Percentiles rank a stretch among this genome's conserved stretches.
phyloP scores from a whole-genome alignment of 2,888 invertebrate genomes.

The Loripinus fragilis region DNA sequence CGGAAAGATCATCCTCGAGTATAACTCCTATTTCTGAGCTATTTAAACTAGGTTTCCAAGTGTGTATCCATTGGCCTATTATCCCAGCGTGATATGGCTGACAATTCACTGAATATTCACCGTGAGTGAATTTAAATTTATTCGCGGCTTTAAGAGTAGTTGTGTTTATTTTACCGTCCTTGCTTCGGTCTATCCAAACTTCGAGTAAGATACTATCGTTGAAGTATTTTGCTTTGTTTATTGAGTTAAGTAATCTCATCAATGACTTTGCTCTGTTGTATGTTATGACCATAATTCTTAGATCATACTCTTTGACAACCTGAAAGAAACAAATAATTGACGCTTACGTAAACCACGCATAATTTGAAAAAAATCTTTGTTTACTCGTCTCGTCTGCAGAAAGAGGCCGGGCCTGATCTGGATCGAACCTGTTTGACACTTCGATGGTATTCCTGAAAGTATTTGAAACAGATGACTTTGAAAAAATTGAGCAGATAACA shows the following conservation, averaged over 20 bases:
- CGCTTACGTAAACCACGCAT: too few species aligned
- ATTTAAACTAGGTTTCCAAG: constrained; percentile 68
- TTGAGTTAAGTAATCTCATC: constrained; percentile 52
- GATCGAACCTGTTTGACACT: too few species aligned
- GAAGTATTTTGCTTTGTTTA: constrained; percentile 55
- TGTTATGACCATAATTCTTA: constrained; percentile 57
- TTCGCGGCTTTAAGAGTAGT: constrained; percentile 30
- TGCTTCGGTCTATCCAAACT: constrained; percentile 64
- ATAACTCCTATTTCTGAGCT: constrained; percentile 73
- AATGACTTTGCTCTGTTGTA: constrained; percentile 59
- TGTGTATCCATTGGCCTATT: constrained; percentile 66
- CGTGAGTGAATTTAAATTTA: constrained; percentile 56
- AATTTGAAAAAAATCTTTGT: too few species aligned
- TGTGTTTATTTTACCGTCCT: constrained; percentile 43
- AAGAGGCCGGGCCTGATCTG: too few species aligned
- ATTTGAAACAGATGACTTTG: too few species aligned
- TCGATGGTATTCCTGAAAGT: too few species aligned
- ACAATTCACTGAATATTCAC: constrained; percentile 39
- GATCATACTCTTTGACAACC: too few species aligned
- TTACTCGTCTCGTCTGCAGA: too few species aligned
- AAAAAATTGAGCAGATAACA: too few species aligned
- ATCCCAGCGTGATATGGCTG: constrained; percentile 63
- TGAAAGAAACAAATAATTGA: too few species aligned
- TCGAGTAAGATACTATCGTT: constrained; percentile 55
- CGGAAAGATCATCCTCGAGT: constrained; percentile 75